Evolutionary conservation across 2,797 vertebrate genomes (phyloP).

Genomic region (Trematomus bernacchii): DNA sequence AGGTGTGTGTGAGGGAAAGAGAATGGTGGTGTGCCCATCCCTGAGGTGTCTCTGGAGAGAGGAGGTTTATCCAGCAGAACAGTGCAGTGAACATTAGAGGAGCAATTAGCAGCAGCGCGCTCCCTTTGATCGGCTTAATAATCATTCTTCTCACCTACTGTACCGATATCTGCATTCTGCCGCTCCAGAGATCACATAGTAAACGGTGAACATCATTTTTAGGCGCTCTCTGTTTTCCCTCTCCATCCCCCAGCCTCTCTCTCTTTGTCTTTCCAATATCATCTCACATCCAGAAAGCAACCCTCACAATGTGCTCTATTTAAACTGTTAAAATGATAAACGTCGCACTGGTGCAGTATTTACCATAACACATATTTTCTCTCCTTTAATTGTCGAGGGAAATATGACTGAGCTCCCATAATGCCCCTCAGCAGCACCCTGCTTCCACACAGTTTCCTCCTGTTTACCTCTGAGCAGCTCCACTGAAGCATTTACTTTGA

Average conservation of each 20-base stretch:
- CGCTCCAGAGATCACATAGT: conserved; percentile 54
- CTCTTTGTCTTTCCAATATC: conserved; percentile 12
- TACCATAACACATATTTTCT: conserved; percentile 21
- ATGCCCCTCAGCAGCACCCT: conserved; percentile 7
- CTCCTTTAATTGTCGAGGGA: conserved; percentile 36
- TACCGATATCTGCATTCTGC: conserved; percentile 59
- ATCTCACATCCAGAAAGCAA: conserved; percentile 26
- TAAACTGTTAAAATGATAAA: conserved; percentile 31
- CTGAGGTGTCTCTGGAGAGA: conserved; percentile 48
- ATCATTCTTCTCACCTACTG: conserved; percentile 76
- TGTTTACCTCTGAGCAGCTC: conserved; percentile 24
- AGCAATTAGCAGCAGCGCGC: conserved; percentile 70
- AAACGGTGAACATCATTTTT: conserved; percentile 48
- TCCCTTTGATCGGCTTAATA: conserved; percentile 71
- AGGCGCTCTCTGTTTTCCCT: conserved; percentile 18
- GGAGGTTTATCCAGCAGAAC: conserved; percentile 53
- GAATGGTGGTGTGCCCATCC: conserved; percentile 20
- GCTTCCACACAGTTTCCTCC: background rate
- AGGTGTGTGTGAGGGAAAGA: background rate
- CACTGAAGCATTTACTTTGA: conserved; percentile 21
- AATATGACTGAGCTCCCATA: conserved; percentile 13
- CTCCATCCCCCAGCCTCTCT: background rate
- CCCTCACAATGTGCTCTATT: conserved; percentile 21
- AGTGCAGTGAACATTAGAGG: conserved; percentile 59
- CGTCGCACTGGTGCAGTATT: conserved; percentile 15